Percentiles rank a stretch among this genome's conserved stretches.
phyloP scores from a whole-genome alignment of 2,113 vertebrate species.

The Pseudopodoces humilis region DNA sequence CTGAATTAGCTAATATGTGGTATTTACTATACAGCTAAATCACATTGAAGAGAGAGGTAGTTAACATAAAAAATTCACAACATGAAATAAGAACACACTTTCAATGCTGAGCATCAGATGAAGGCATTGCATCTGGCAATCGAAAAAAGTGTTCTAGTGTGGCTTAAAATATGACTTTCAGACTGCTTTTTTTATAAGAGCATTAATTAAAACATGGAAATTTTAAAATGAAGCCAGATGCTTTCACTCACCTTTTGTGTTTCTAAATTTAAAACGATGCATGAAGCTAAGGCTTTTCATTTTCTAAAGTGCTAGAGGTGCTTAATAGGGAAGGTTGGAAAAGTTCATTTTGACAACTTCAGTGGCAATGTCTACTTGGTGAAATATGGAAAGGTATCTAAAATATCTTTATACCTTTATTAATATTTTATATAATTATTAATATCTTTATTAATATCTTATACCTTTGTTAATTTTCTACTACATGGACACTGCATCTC shows the following conservation, averaged over 20 bases:
- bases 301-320: neutral
- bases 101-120: neutral
- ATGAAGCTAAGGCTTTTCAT: neutral
- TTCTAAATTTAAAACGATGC: neutral
- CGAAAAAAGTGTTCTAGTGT: neutral
- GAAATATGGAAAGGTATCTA: neutral
- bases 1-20: neutral
- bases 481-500: neutral
- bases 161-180: neutral
- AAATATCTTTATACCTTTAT: neutral
- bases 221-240: neutral
- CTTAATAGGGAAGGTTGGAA: neutral
- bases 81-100: neutral
- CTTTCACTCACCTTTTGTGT: neutral
- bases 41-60: neutral
- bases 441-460: neutral
- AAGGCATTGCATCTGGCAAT: neutral
- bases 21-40: neutral
- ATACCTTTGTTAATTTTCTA: neutral
- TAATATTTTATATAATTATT: neutral
- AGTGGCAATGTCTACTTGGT: neutral
- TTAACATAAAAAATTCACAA: neutral
- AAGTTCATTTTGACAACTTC: neutral
- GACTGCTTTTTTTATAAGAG: neutral
- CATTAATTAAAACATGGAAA: neutral